A percentile compares a stretch with the other conserved stretches of the same genome.
These are phyloP conservation scores for Sycophila sp. DNA, from an alignment of 1,140 invertebrate genomes.

Conservation along the genomic window DNA sequence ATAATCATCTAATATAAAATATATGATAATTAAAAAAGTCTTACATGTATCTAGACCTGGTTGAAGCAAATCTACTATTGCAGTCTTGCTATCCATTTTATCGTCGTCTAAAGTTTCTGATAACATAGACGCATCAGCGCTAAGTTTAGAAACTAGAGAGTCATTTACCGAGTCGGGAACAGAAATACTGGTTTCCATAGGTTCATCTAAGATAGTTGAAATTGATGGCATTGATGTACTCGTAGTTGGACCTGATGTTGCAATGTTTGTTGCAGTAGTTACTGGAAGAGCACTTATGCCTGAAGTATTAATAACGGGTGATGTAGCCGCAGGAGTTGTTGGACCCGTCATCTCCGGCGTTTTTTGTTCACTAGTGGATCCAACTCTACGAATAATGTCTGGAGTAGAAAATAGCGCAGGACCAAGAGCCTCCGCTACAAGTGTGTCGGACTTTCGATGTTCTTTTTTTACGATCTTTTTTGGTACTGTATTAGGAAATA, in stretches of 20 bases:
- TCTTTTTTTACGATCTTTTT: conserved; percentile 73
- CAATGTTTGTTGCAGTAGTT: neutral
- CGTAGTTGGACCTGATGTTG: neutral
- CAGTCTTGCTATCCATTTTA: conserved; percentile 46
- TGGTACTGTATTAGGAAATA: conserved; percentile 53
- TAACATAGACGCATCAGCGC: conserved; percentile 53
- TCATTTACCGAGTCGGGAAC: neutral
- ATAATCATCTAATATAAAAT: neutral
- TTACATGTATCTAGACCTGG: conserved; percentile 57
- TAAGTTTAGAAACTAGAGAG: conserved; percentile 6
- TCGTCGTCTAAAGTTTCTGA: conserved; percentile 43
- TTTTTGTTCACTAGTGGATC: conserved; percentile 60
- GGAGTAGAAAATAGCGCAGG: conserved; percentile 80
- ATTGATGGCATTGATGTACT: conserved; percentile 44
- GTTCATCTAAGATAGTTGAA: conserved; percentile 45
- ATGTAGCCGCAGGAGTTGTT: conserved; percentile 34
- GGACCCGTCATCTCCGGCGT: conserved; percentile 53
- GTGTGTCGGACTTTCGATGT: conserved; percentile 73
- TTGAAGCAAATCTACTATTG: conserved; percentile 52
- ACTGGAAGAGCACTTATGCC: neutral
- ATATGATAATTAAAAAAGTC: conserved; percentile 33
- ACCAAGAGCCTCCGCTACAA: conserved; percentile 70
- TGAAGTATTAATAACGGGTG: neutral
- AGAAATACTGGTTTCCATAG: conserved; percentile 42
- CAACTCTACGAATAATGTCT: conserved; percentile 78